Conservation (phyloP, 2,888 invertebrate genomes). For the Caenorhabditis imperialis region DNA sequence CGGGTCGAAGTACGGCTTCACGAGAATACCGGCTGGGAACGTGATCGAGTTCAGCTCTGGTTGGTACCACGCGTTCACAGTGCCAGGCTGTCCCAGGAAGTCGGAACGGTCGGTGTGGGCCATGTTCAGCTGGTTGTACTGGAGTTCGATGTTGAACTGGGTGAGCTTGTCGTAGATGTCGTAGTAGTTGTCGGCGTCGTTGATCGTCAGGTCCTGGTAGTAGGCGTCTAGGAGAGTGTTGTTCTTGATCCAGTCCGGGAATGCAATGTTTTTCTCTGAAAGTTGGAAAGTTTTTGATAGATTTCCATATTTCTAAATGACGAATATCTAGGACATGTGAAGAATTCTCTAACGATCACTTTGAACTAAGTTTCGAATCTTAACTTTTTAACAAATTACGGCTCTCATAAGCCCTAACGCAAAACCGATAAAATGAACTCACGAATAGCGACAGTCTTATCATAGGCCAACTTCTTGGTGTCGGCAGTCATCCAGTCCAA, state of each 20-base stretch:
- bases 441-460: conserved; percentile 64
- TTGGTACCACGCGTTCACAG: conserved; percentile 75
- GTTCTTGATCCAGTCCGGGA: conserved; percentile 66
- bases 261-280: conserved; percentile 67
- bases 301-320: too few relatives aligned
- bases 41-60: conserved; percentile 75
- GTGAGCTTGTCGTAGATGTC: conserved; percentile 59
- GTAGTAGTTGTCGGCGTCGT: conserved; percentile 57
- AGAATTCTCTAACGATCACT: too few relatives aligned
- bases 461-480: conserved; percentile 61
- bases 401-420: too few relatives aligned
- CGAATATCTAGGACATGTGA: too few relatives aligned
- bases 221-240: conserved; percentile 51
- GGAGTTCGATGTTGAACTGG: conserved; percentile 58
- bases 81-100: conserved; percentile 71
- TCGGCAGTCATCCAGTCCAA: conserved; percentile 66
- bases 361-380: too few relatives aligned
- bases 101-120: conserved; percentile 62
- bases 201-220: conserved; percentile 54
- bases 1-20: conserved; percentile 71
- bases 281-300: too few relatives aligned
- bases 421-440: conserved; percentile 11
- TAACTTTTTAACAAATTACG: too few relatives aligned
- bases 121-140: conserved; percentile 59
- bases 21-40: conserved; percentile 75